Evolutionary conservation across 2,888 invertebrate genomes (phyloP).

Genomic region (Aporophyla nigra): DNA sequence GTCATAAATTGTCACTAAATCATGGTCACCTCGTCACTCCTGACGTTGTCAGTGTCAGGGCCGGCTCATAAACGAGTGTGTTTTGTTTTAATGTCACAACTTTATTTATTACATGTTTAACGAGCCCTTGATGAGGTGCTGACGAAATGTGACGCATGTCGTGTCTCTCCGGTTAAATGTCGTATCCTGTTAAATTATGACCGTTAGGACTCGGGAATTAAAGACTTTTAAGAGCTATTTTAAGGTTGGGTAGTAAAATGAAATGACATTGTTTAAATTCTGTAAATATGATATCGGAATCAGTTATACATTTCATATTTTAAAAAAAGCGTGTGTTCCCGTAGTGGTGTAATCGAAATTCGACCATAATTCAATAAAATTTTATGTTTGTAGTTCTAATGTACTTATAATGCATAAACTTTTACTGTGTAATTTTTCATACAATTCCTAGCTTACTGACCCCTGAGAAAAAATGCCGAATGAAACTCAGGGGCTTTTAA

Average conservation of each 20-base stretch:
- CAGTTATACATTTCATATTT: background rate
- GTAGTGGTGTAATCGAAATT: no score
- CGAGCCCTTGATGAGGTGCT: constrained; percentile 69
- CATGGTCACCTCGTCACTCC: constrained; percentile 39
- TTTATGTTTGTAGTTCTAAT: no score
- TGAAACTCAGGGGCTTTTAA: no score
- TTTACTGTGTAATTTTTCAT: no score
- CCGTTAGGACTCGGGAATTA: background rate
- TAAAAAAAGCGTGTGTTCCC: no score
- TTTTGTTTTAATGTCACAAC: constrained; percentile 67
- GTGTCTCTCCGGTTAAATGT: constrained; percentile 12
- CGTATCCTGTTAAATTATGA: constrained; percentile 47
- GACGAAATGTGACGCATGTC: constrained; percentile 38
- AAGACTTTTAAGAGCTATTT: constrained; percentile 25
- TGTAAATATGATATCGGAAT: background rate
- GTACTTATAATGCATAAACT: no score
- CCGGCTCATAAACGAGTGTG: constrained; percentile 58
- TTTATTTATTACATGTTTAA: constrained; percentile 72
- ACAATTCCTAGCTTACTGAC: background rate
- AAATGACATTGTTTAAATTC: background rate
- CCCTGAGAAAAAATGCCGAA: no score
- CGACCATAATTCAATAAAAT: no score
- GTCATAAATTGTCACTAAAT: constrained; percentile 48
- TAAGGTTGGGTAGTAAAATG: background rate
- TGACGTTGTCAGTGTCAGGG: constrained; percentile 45